Conservation (phyloP, 2,113 vertebrate genomes). For the Solenodon paradoxus region DNA sequence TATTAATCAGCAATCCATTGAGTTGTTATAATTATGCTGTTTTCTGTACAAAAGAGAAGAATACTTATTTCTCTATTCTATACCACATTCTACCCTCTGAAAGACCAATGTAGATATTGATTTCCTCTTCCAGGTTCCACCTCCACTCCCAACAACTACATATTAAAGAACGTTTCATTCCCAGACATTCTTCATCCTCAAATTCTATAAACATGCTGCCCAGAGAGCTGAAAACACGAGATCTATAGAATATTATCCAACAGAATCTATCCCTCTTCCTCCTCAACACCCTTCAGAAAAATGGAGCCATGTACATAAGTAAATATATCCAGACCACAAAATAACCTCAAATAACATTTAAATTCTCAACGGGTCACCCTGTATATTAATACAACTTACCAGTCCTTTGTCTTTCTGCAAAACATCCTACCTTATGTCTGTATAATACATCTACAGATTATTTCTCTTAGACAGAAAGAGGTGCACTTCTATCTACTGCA, state of each 20-base stretch:
- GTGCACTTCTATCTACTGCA: neutral
- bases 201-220: neutral
- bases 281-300: neutral
- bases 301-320: rapidly evolving
- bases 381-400: neutral
- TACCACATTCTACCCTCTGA: no score
- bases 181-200: no score
- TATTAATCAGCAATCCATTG: neutral
- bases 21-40: neutral
- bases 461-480: neutral
- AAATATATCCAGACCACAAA: neutral
- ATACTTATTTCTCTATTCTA: neutral
- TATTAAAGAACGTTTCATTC: neutral
- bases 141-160: no score
- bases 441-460: neutral
- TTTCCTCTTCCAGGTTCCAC: neutral
- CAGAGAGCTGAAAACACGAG: no score
- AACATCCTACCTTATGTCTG: neutral
- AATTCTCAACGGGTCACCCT: neutral
- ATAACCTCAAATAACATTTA: neutral
- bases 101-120: neutral
- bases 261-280: neutral
- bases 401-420: neutral
- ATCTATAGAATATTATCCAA: neutral
- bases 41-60: neutral